Evolutionary conservation across 1,140 invertebrate genomes (phyloP), one percentile per base, ranked within the genome.

Genomic region (Saccostrea cuccullata): DNA sequence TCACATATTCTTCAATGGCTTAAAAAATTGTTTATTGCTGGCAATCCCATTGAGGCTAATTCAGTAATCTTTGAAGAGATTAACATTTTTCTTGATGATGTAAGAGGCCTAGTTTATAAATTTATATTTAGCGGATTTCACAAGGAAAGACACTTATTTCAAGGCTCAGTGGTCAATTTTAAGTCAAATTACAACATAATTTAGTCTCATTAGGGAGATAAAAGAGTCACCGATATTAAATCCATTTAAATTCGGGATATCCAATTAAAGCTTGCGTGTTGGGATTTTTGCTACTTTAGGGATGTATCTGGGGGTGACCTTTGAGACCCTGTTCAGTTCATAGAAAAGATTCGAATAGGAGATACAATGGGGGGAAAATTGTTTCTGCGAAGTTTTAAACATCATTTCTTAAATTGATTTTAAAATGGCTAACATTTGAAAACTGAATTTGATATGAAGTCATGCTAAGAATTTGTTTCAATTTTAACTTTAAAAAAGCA

Each of bases 121-220:
- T 77, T 77, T 77, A 77, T 77, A 77, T 77, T 26, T 77, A 15
- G 26, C 15, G 70, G 26, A 77, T 77, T 77, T 77, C 70, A 77
- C 70, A 77, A 12, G 15, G 70, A 36, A 36, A 36, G 70, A 77
- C 70, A 30, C 70, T 77, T 26, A 77, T 77, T 77, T 77, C 70
- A 77, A 77, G 70, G 23, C 15, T 77, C 70, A 36, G 12, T 77
- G 70, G 70, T 77, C 26, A 77, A 77, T 30, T 77, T 77, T 77
- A 77, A 77, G 70, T 77, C 70, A 77, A 77, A 26, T 77, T 77
- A 77, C 70, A 77, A 77, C 70, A 77, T 77, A 77, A 77, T 77
- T 77, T 77, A 77, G 70, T 77, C 23, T 77, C 70, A 77, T 77
- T 77, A 77, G 70, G 26, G 13, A 13, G 26, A 30, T 30, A 77